These are phyloP conservation scores for silkworm (Bombyx mori) DNA, from an alignment of 1,140 invertebrate genomes.

Conservation along the genomic window DNA sequence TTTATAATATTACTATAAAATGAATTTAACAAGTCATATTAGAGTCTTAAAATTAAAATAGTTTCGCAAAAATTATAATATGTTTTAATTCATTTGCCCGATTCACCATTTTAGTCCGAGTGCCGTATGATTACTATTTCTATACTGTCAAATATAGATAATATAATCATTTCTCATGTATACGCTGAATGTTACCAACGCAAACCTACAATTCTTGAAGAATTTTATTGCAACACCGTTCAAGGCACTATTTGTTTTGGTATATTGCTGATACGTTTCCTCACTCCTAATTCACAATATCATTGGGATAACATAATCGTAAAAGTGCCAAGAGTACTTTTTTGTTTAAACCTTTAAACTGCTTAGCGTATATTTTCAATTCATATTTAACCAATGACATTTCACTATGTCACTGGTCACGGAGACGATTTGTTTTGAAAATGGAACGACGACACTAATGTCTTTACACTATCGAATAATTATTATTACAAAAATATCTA, in stretches of 20 bases:
- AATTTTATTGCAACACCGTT: constrained; percentile 49
- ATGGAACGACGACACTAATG: constrained; percentile 16
- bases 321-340: constrained; percentile 52
- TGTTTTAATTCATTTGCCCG: constrained; percentile 44
- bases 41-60: constrained; percentile 40
- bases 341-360: constrained; percentile 39
- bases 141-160: constrained; percentile 69
- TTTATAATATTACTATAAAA: constrained; percentile 56
- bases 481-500: constrained; percentile 69
- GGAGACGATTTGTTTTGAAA: no score
- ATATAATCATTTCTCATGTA: constrained; percentile 56
- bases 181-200: constrained; percentile 21
- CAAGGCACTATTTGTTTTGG: constrained; percentile 68
- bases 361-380: constrained; percentile 16
- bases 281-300: constrained; percentile 62
- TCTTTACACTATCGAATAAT: constrained; percentile 49
- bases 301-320: constrained; percentile 52
- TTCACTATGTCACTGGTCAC: no score
- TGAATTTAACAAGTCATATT: constrained; percentile 62
- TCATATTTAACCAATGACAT: constrained; percentile 7
- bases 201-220: constrained; percentile 44
- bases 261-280: constrained; percentile 69
- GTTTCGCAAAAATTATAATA: constrained; percentile 45
- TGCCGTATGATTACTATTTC: constrained; percentile 69
- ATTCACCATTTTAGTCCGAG: constrained; percentile 38